These are phyloP conservation scores for Atopsyche davidsoni DNA, from an alignment of 1,140 invertebrate genomes.

Conservation along the genomic window DNA sequence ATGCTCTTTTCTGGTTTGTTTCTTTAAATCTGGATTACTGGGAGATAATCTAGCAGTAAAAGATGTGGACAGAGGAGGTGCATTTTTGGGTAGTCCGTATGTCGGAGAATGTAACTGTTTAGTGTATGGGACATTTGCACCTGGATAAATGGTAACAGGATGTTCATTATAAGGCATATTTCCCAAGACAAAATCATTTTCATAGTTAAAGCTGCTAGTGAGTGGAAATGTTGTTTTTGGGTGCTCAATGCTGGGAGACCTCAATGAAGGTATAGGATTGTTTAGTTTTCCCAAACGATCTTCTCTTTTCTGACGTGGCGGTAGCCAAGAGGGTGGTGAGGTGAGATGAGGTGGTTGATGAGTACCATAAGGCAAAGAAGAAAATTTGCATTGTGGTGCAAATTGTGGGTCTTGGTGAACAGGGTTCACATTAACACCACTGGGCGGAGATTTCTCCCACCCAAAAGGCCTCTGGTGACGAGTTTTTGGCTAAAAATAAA, in stretches of 20 bases:
- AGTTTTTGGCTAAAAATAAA: constrained; percentile 60
- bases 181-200: constrained; percentile 41
- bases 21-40: constrained; percentile 27
- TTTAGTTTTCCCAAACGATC: constrained; percentile 18
- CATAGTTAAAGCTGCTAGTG: constrained; percentile 40
- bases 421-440: constrained; percentile 31
- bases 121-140: constrained; percentile 43
- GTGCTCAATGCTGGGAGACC: constrained; percentile 43
- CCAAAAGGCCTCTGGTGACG: constrained; percentile 65
- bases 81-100: constrained; percentile 37
- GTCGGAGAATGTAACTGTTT: constrained; percentile 45
- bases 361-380: constrained; percentile 56
- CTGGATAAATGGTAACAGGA: constrained; percentile 57
- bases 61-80: constrained; percentile 39
- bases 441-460: constrained; percentile 53
- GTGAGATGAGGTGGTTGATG: constrained; percentile 38
- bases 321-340: constrained; percentile 40
- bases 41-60: constrained; percentile 33
- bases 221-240: constrained; percentile 40
- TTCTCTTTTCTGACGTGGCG: constrained; percentile 34
- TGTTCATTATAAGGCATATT: constrained; percentile 55
- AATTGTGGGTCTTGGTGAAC: constrained; percentile 44
- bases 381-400: constrained; percentile 57
- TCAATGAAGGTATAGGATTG: constrained; percentile 33
- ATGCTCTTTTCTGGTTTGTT: constrained; percentile 25